Evolutionary conservation across 2,888 invertebrate genomes (phyloP), one percentile per base, ranked within the genome.

Genomic region (Mongoloraphidia duomilia): DNA sequence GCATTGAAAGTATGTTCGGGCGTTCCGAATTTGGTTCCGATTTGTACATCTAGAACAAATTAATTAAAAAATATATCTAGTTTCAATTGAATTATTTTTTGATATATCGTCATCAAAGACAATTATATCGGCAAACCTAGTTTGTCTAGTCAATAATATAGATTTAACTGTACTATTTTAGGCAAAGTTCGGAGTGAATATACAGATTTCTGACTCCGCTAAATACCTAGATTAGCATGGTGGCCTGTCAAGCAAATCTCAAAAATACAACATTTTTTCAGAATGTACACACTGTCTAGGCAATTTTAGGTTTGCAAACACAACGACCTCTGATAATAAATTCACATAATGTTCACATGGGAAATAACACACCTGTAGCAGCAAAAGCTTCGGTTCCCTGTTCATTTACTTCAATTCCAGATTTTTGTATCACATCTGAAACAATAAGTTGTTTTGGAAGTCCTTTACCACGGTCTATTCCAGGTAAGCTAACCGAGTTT

Each of bases 351-450:
- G 26, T 26, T 6, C 26, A 26, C 3, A 6, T 26, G 26, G 5
- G 26, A 26, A 26, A 26, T 26, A 26, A 26, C 26, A 26, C 63
- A 82, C 83, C 78, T 59, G 87, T 83, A 9, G 81, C 80, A 0
- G 81, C 76, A 61, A 73, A 83, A 1, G 80, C 83, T 1, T 75
- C 70, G 40, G 80, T 86, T 51, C 87, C 88, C 42, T 79, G 69
- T 63, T 89, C 88, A 56, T 83, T 82, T 43, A 87, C 76, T 60
- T 82, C 82, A 36, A 88, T 80, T 14, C 85, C 87, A 41, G 82
- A 74, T 58, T 84, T 79, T 64, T 89, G 88, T 45, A 85, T 61
- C 34, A 88, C 73, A 58, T 82, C 78, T 11, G 82, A 79, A 0
- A 88, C 78, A 45, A 33, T 36, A 12, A 34, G 39, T 33, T 37